Percentiles rank a stretch among this genome's conserved stretches.
phyloP scores from a whole-genome alignment of 2,888 invertebrate species.

The Nephrotoma appendiculata region DNA sequence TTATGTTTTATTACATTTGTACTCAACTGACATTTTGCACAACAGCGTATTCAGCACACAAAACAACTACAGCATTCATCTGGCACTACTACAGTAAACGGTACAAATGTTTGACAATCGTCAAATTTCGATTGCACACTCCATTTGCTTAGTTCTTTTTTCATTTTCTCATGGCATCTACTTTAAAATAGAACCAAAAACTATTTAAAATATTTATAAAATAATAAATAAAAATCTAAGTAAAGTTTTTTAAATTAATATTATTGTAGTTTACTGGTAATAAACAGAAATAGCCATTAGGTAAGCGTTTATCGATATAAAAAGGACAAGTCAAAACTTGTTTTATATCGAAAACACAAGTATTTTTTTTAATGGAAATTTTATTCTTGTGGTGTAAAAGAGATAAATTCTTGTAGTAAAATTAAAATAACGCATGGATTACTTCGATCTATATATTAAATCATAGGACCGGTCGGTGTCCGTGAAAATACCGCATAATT shows the following conservation, averaged over 20 bases:
- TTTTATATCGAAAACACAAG: neutral
- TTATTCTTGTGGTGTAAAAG: neutral
- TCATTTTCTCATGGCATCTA: neutral
- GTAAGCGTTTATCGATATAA: neutral
- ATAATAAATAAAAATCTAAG: neutral
- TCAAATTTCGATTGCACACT: neutral
- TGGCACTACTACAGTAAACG: neutral
- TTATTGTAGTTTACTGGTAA: neutral
- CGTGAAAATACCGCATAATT: neutral
- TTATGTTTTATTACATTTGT: neutral
- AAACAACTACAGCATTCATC: neutral
- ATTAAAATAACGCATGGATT: neutral
- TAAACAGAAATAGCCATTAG: neutral
- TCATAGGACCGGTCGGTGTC: neutral
- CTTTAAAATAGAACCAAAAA: neutral
- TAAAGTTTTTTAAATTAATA: neutral
- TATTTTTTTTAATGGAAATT: neutral
- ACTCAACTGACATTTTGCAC: neutral
- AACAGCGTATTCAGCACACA: neutral
- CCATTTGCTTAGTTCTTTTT: slow-evolving; percentile 1
- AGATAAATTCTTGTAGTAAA: neutral
- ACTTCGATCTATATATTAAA: neutral
- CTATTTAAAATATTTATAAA: neutral
- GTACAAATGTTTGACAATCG: slow-evolving; percentile 1
- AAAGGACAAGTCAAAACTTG: neutral